A percentile compares a stretch with the other conserved stretches of the same genome.
phyloP scores from a whole-genome alignment of 2,113 vertebrate genomes.

The Nesogale talazaci region DNA sequence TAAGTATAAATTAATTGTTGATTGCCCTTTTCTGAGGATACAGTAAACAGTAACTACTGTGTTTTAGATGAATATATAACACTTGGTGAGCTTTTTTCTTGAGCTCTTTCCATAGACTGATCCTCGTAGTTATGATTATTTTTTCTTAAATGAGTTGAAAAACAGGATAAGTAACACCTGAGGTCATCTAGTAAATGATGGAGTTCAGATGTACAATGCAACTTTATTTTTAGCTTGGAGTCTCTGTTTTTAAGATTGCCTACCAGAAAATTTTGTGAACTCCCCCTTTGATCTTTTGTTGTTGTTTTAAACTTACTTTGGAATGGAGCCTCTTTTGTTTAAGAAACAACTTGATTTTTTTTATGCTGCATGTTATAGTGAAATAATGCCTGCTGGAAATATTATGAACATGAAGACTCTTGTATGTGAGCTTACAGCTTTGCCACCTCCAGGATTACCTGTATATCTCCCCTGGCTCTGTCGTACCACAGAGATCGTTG shows the following conservation, averaged over 20 bases:
- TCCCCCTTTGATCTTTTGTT: neutral
- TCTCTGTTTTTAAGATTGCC: neutral
- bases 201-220: neutral
- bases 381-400: neutral
- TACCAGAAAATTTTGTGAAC: neutral
- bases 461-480: neutral
- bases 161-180: constrained; percentile 13
- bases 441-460: neutral
- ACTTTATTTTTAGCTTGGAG: neutral
- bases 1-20: neutral
- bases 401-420: neutral
- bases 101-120: constrained; percentile 35
- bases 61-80: neutral
- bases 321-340: too few species aligned
- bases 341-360: neutral
- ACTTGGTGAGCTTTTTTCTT: constrained; percentile 17
- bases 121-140: constrained; percentile 31
- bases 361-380: constrained; percentile 5
- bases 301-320: too few species aligned
- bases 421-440: constrained; percentile 15
- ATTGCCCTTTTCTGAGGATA: neutral
- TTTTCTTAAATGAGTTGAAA: constrained; percentile 1
- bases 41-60: neutral
- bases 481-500: too few species aligned
- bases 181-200: constrained; percentile 13